These are phyloP conservation scores for Nymphicus hollandicus DNA, from an alignment of 2,113 vertebrate genomes.

Conservation along the genomic window DNA sequence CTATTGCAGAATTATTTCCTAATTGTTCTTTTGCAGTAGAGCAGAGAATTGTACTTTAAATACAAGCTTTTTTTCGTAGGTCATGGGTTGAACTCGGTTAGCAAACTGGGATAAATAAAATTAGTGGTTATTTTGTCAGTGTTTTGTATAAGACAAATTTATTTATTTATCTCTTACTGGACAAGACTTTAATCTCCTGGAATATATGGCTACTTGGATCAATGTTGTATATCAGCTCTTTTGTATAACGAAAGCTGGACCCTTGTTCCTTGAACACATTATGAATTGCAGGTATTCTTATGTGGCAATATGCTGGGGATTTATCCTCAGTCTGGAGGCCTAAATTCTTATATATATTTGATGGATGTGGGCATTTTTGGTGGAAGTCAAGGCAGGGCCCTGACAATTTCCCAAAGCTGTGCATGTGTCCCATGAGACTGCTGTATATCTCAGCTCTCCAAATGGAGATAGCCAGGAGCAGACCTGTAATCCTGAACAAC, in stretches of 20 bases:
- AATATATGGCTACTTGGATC: not conserved
- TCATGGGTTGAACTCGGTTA: not conserved
- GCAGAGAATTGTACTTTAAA: not conserved
- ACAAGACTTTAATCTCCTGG: not conserved
- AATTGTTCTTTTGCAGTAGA: slow-evolving; percentile 36
- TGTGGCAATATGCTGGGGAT: not conserved
- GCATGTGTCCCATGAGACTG: not conserved
- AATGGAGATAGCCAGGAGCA: not conserved
- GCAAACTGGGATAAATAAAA: not conserved
- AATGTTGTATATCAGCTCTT: not conserved
- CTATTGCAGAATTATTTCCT: not conserved
- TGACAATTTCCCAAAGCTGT: not conserved
- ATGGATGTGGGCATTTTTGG: not conserved
- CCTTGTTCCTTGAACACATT: not conserved
- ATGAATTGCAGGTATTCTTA: not conserved
- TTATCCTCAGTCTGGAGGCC: not conserved
- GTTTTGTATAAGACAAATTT: not conserved
- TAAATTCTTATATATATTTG: not conserved
- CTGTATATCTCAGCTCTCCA: not conserved
- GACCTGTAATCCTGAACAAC: not conserved
- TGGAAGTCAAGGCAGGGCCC: not conserved
- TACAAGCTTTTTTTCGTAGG: not conserved
- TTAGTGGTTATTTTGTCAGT: accelerated
- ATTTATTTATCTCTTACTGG: not conserved
- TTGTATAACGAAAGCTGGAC: not conserved